Conservation (phyloP, 2,113 vertebrate genomes). For the Megaleporinus macrocephalus region DNA sequence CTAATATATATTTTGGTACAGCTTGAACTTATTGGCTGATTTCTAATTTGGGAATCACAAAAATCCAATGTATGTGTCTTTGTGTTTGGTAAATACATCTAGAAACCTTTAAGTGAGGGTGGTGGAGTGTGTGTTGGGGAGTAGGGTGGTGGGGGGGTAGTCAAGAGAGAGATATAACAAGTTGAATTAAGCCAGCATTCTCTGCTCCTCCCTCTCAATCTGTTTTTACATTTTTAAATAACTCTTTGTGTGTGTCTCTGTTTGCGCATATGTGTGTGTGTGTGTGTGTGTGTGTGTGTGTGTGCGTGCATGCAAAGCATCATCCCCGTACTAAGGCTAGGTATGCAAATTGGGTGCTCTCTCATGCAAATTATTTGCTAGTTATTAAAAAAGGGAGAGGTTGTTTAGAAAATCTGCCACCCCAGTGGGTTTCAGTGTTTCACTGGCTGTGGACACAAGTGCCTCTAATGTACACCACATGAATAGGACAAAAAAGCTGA, state of each 20-base stretch:
- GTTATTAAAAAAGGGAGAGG: conserved; percentile 62
- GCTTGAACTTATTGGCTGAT: not conserved
- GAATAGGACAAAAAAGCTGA: conserved; percentile 48
- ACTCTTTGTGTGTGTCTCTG: not conserved
- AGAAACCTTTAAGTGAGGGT: not conserved
- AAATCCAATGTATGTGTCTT: not conserved
- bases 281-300: not conserved
- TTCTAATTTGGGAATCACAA: not conserved
- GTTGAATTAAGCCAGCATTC: conserved; percentile 36
- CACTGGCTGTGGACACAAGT: conserved; percentile 45
- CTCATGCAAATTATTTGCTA: conserved; percentile 66
- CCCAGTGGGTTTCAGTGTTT: conserved; percentile 60
- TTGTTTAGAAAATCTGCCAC: conserved; percentile 57
- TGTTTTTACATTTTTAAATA: conserved; percentile 39
- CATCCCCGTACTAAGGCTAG: conserved; percentile 32
- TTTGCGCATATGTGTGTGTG: not conserved
- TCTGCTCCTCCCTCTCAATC: conserved; percentile 37
- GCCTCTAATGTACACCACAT: conserved; percentile 42
- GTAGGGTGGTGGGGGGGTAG: not conserved
- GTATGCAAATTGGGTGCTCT: conserved; percentile 62
- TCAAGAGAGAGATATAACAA: conserved; percentile 17
- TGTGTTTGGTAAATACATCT: not conserved
- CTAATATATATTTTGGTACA: not conserved
- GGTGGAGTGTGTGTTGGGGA: not conserved
- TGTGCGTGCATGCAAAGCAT: conserved; percentile 9